phyloP scores from a whole-genome alignment of 1,140 invertebrate species.

The Telenomus remus region DNA sequence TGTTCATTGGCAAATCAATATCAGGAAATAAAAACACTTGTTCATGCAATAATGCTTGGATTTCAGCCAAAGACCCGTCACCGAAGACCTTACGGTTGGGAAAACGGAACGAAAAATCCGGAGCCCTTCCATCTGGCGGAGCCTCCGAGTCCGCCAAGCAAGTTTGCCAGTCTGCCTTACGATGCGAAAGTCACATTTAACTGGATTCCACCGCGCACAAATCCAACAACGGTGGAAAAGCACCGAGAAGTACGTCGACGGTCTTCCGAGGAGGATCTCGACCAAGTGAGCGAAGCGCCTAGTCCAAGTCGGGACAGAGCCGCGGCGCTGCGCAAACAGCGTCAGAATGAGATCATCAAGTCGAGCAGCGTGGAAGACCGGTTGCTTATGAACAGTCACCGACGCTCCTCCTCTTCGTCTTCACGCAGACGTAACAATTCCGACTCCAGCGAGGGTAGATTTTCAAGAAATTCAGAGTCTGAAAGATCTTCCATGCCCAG shows the following conservation, averaged over 20 bases:
- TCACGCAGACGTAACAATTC: slow-evolving; percentile 66
- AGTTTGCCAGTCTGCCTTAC: slow-evolving; percentile 82
- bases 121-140: slow-evolving; percentile 74
- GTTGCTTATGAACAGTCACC: slow-evolving; percentile 66
- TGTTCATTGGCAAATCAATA: slow-evolving; percentile 10
- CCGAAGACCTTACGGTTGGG: slow-evolving; percentile 84
- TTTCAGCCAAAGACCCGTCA: slow-evolving; percentile 83
- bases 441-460: slow-evolving; percentile 70
- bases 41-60: not conserved
- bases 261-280: slow-evolving; percentile 68
- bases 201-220: slow-evolving; percentile 81
- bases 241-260: slow-evolving; percentile 84
- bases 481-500: slow-evolving; percentile 71
- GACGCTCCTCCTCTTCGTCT: slow-evolving; percentile 44
- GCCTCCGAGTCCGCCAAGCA: slow-evolving; percentile 77
- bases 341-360: slow-evolving; percentile 72
- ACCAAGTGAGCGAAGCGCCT: slow-evolving; percentile 39
- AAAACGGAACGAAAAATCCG: slow-evolving; percentile 76
- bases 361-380: slow-evolving; percentile 71
- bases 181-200: slow-evolving; percentile 73
- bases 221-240: slow-evolving; percentile 82
- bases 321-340: slow-evolving; percentile 58
- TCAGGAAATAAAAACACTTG: not conserved
- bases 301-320: slow-evolving; percentile 53
- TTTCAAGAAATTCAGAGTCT: slow-evolving; percentile 70